Conservation (phyloP, 2,113 vertebrate genomes). For the Vombatus ursinus region DNA sequence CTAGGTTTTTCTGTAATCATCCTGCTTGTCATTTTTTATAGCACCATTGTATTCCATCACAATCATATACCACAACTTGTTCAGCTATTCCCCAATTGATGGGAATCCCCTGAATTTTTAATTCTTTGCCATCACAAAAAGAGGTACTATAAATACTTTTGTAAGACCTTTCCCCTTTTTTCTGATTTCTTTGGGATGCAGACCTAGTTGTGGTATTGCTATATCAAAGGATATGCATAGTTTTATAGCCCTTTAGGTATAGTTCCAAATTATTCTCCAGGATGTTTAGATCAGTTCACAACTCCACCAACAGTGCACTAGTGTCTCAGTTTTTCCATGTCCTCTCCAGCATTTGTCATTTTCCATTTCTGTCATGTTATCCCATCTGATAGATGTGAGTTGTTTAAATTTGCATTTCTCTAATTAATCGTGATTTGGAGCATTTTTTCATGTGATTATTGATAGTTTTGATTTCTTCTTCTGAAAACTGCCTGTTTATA, state of each 20-base stretch:
- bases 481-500: not conserved
- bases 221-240: not conserved
- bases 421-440: not conserved
- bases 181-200: not conserved
- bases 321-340: not conserved
- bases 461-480: not conserved
- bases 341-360: not conserved
- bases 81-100: not conserved
- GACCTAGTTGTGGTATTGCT: not conserved
- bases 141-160: not conserved
- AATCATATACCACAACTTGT: not conserved
- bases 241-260: not conserved
- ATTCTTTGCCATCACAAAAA: not conserved
- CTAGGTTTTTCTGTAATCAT: not conserved
- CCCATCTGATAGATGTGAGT: not conserved
- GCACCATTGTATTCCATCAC: not conserved
- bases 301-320: not conserved
- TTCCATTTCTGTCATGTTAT: not conserved
- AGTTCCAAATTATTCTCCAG: not conserved
- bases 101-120: not conserved
- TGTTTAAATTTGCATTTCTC: not conserved
- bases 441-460: not conserved
- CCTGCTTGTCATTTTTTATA: not conserved
- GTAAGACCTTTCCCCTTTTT: not conserved
- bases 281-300: not conserved